Percentiles rank a stretch among this genome's conserved stretches.
phyloP scores from a whole-genome alignment of 1,140 invertebrate genomes.

The Drosophila sulfurigaster region DNA sequence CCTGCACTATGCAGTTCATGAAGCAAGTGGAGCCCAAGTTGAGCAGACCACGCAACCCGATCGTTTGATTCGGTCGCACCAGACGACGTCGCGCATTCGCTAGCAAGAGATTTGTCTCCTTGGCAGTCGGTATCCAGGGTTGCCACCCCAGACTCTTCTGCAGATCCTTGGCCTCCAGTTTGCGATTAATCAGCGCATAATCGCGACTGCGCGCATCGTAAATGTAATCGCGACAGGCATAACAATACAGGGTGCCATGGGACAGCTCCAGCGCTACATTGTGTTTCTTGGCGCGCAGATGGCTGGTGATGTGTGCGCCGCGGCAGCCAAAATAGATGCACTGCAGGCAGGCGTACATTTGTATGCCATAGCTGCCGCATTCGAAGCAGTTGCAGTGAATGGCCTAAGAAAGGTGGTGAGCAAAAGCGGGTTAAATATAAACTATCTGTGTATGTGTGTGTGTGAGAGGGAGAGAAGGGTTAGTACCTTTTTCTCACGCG shows the following conservation, averaged over 20 bases:
- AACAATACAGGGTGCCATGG: slow-evolving; percentile 96
- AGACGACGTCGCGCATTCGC: slow-evolving; percentile 91
- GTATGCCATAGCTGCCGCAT: slow-evolving; percentile 90
- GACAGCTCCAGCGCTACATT: slow-evolving; percentile 93
- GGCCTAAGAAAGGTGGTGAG: slow-evolving; percentile 35
- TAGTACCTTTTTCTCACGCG: slow-evolving; percentile 89
- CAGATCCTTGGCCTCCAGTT: slow-evolving; percentile 88
- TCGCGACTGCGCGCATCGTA: slow-evolving; percentile 91
- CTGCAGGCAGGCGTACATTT: slow-evolving; percentile 94
- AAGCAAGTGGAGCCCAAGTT: slow-evolving; percentile 99
- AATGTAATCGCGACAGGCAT: slow-evolving; percentile 96
- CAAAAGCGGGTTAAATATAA: background rate
- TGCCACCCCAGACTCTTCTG: slow-evolving; percentile 90
- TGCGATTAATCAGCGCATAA: slow-evolving; percentile 86
- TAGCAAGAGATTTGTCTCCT: slow-evolving; percentile 90
- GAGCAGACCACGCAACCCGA: slow-evolving; percentile 95
- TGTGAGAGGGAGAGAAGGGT: slow-evolving; percentile 7
- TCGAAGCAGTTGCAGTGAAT: slow-evolving; percentile 85
- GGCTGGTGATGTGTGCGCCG: slow-evolving; percentile 93
- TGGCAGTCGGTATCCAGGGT: slow-evolving; percentile 92
- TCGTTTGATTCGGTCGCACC: slow-evolving; percentile 93
- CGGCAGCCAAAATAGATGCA: slow-evolving; percentile 97
- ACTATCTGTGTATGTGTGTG: background rate
- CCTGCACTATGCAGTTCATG: slow-evolving; percentile 99
- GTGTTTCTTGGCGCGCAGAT: slow-evolving; percentile 92